Conservation (phyloP, 2,113 vertebrate species). For the Gnathonemus longibarbis region DNA sequence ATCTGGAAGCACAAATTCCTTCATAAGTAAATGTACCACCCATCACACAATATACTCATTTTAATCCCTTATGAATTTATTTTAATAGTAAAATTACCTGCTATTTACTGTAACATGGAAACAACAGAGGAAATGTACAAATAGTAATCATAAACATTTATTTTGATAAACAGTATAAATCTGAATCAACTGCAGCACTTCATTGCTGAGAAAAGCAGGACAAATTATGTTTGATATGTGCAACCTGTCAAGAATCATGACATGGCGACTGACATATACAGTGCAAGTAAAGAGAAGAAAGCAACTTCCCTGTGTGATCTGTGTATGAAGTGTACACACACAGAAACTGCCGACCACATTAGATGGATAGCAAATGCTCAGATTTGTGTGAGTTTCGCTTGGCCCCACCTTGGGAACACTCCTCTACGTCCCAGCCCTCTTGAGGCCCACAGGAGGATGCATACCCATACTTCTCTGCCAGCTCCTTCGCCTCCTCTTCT, state of each 20-base stretch:
- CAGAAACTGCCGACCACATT: constrained; percentile 39
- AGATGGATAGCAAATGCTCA: constrained; percentile 49
- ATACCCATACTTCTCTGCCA: constrained; percentile 92
- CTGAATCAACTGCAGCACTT: not conserved
- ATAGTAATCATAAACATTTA: not conserved
- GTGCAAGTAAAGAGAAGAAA: not conserved
- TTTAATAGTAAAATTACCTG: not conserved
- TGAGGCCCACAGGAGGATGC: constrained; percentile 29
- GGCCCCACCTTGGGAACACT: constrained; percentile 47
- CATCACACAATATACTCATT: not conserved
- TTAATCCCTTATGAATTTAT: not conserved
- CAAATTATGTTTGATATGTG: not conserved
- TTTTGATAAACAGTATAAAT: not conserved
- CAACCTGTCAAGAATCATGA: not conserved
- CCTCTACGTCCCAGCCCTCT: constrained; percentile 45
- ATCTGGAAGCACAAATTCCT: not conserved
- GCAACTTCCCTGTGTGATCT: not conserved
- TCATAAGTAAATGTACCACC: not conserved
- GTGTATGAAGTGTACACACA: not conserved
- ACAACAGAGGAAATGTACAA: not conserved
- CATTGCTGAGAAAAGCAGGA: not conserved
- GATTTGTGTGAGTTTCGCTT: constrained; percentile 21
- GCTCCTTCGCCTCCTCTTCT: constrained; percentile 75
- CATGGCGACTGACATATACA: not conserved
- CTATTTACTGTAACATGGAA: not conserved